Evolutionary conservation across 1,140 invertebrate species (phyloP), one percentile per base, ranked within the genome.

Genomic region (Temnothorax nylanderi): DNA sequence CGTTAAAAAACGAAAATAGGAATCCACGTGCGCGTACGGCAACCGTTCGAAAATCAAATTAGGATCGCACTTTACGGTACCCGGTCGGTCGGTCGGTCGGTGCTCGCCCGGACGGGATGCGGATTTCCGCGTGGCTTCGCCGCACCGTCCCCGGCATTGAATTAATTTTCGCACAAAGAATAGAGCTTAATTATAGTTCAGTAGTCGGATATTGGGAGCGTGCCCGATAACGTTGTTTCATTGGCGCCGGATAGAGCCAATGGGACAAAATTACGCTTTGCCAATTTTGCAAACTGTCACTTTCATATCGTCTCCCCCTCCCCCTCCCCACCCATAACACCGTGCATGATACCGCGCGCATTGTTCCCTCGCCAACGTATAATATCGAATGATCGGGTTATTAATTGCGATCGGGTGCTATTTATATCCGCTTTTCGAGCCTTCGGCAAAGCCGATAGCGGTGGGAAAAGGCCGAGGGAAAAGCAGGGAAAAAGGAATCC

Each of bases 141-240:
- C 37, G 74, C 60, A 0, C 16, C 58, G 62, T 86, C 41, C 64
- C 58, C 75, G 58, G 80, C 72, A 16, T 74, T 62, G 86, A 75
- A 87, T 88, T 90, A 91, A 91, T 91, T 90, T 74, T 51, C 72
- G 64, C 65, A 82, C 80, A 88, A 91, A 91, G 89, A 91, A 91
- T 91, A 88, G 89, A 80, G 90, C 89, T 91, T 90, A 91, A 91
- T 91, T 91, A 91, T 91, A 88, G 89, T 74, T 85, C 51, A 77
- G 75, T 90, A 90, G 82, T 80, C 84, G 65, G 90, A 44, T 91
- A 89, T 91, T 91, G 90, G 90, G 89, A 85, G 67, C 81, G 87
- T 91, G 90, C 89, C 90, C 90, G 91, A 90, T 91, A 91, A 91
- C 90, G 90, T 85, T 90, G 90, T 91, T 91, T 89, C 72, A 86